These are phyloP conservation scores for Drosophila guanche DNA, from an alignment of 1,140 invertebrate genomes.

Conservation along the genomic window DNA sequence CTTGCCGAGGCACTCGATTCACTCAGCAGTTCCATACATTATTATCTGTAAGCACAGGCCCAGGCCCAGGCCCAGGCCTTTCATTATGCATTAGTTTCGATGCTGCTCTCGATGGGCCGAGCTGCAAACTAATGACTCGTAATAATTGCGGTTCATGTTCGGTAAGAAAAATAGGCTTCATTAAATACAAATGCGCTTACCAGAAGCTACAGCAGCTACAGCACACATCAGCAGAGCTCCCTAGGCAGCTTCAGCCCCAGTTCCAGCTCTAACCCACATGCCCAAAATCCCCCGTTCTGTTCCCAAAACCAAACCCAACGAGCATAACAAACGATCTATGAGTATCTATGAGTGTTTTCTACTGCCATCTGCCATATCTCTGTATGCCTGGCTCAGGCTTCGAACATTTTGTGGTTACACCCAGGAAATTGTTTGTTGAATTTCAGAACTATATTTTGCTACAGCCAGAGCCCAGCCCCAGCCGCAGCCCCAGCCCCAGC, in stretches of 20 bases:
- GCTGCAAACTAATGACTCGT: constrained; percentile 67
- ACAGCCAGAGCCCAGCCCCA: not conserved
- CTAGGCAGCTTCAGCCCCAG: too few species aligned
- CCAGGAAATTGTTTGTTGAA: constrained; percentile 54
- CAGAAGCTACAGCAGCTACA: constrained; percentile 44
- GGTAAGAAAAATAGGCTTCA: constrained; percentile 73
- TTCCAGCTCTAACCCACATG: not conserved
- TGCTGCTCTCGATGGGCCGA: constrained; percentile 20
- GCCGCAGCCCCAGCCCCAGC: too few species aligned
- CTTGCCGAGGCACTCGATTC: not conserved
- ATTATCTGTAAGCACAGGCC: constrained; percentile 2
- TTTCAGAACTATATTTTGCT: constrained; percentile 52
- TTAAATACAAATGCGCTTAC: constrained; percentile 73
- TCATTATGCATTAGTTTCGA: constrained; percentile 15
- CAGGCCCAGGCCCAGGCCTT: constrained; percentile 3
- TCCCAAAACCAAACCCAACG: constrained; percentile 41
- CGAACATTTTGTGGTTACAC: constrained; percentile 54
- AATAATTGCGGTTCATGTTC: constrained; percentile 72
- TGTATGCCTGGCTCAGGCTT: constrained; percentile 18
- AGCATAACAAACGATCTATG: constrained; percentile 58
- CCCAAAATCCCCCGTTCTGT: not conserved
- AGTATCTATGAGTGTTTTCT: not conserved
- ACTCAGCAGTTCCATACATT: not conserved
- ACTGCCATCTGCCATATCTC: not conserved
- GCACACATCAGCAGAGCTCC: not conserved